Conservation (phyloP, 2,888 invertebrate species). For the Biston betularia region DNA sequence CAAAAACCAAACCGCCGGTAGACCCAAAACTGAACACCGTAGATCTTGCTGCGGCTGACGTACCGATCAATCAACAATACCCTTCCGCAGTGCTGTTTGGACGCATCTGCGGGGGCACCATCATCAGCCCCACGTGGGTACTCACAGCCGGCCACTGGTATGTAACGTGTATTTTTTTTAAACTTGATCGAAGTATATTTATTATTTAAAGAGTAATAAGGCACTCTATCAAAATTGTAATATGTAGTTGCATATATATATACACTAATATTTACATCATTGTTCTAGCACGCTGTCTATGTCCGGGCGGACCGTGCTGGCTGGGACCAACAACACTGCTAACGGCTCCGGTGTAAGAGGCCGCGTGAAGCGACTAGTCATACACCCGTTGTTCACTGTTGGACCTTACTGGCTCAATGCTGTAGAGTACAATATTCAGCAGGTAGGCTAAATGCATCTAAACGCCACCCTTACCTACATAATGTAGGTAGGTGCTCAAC, state of each 20-base stretch:
- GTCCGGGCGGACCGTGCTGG: background rate
- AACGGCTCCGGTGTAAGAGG: background rate
- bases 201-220: background rate
- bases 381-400: conserved; percentile 8
- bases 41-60: conserved; percentile 1
- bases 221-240: no score
- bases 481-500: no score
- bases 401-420: conserved; percentile 6
- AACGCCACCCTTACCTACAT: no score
- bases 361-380: background rate
- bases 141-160: conserved; percentile 79
- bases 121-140: conserved; percentile 75
- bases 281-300: background rate
- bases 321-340: conserved; percentile 4
- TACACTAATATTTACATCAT: background rate
- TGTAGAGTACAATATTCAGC: background rate
- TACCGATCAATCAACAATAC: conserved; percentile 58
- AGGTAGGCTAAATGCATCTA: background rate
- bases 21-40: conserved; percentile 6
- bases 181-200: background rate
- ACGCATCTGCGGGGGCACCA: conserved; percentile 76
- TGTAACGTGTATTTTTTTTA: background rate
- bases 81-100: conserved; percentile 78
- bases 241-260: no score
- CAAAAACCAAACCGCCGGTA: no score